These are phyloP conservation scores for Drymonia ruficornis DNA, from an alignment of 2,888 invertebrate species.

Conservation along the genomic window DNA sequence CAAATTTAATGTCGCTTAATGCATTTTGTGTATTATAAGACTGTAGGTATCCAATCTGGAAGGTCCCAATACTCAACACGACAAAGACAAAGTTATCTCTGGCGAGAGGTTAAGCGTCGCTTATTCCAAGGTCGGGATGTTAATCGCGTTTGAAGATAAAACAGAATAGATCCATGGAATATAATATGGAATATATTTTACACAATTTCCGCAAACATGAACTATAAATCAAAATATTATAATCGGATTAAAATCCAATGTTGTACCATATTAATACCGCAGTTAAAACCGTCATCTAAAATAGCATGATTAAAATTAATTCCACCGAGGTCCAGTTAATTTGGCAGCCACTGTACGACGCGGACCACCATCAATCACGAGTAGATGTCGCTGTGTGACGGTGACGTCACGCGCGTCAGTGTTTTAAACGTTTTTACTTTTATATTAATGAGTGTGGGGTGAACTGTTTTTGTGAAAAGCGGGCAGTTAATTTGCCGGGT, in stretches of 20 bases:
- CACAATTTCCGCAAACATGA: no score
- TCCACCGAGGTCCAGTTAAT: slow-evolving; percentile 2
- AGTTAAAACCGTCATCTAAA: background rate
- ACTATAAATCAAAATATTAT: no score
- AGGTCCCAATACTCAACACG: slow-evolving; percentile 1
- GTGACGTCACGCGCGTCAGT: slow-evolving; percentile 26
- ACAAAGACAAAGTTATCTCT: slow-evolving; percentile 18
- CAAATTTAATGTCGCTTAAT: no score
- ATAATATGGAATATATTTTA: no score
- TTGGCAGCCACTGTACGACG: slow-evolving; percentile 25
- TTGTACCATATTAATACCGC: background rate
- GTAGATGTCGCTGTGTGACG: slow-evolving; percentile 31
- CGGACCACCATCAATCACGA: slow-evolving; percentile 40
- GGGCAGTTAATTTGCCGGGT: background rate
- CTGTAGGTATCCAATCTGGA: background rate
- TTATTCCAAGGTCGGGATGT: background rate
- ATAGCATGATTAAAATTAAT: slow-evolving; percentile 2
- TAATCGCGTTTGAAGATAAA: slow-evolving; percentile 20
- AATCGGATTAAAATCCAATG: background rate
- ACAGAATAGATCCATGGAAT: slow-evolving; percentile 13
- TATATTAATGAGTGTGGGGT: slow-evolving; percentile 29
- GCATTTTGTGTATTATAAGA: no score
- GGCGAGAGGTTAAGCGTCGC: slow-evolving; percentile 8
- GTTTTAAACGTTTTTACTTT: slow-evolving; percentile 33
- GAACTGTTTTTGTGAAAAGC: slow-evolving; percentile 4